phyloP scores from a whole-genome alignment of 2,797 vertebrate species.

The Danio albolineatus region DNA sequence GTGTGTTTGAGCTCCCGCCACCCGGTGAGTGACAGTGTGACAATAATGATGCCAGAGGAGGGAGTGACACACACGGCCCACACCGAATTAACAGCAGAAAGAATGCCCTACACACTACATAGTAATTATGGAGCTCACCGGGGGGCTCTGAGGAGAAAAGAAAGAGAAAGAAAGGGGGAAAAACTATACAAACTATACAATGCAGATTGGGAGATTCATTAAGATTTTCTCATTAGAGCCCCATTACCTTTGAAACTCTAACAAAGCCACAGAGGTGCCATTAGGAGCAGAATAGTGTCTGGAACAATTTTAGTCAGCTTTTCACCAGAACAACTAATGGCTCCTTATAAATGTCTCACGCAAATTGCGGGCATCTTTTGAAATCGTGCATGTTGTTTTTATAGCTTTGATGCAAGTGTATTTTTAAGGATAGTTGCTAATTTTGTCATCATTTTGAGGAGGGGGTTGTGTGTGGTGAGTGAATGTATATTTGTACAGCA shows the following conservation, averaged over 20 bases:
- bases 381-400: conserved; percentile 74
- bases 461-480: background rate
- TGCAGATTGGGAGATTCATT: conserved; percentile 64
- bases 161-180: conserved; percentile 46
- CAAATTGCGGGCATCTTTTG: conserved; percentile 57
- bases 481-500: background rate
- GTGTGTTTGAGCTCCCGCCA: conserved; percentile 51
- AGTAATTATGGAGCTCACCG: conserved; percentile 59
- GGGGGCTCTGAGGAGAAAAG: conserved; percentile 53
- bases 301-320: conserved; percentile 56
- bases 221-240: conserved; percentile 64
- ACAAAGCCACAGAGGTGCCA: conserved; percentile 59
- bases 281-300: conserved; percentile 60
- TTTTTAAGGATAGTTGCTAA: conserved; percentile 26
- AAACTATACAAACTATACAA: conserved; percentile 60
- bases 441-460: background rate
- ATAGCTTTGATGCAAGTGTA: conserved; percentile 33
- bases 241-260: conserved; percentile 58
- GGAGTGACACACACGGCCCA: conserved; percentile 60
- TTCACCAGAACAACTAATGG: conserved; percentile 54
- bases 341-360: conserved; percentile 52
- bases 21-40: conserved; percentile 54
- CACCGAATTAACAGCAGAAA: conserved; percentile 56
- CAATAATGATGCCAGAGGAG: conserved; percentile 62
- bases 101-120: conserved; percentile 55